Percentiles rank a stretch among this genome's conserved stretches.
These are phyloP conservation scores for Lepeophtheirus salmonis DNA, from an alignment of 1,140 invertebrate genomes.

Conservation along the genomic window DNA sequence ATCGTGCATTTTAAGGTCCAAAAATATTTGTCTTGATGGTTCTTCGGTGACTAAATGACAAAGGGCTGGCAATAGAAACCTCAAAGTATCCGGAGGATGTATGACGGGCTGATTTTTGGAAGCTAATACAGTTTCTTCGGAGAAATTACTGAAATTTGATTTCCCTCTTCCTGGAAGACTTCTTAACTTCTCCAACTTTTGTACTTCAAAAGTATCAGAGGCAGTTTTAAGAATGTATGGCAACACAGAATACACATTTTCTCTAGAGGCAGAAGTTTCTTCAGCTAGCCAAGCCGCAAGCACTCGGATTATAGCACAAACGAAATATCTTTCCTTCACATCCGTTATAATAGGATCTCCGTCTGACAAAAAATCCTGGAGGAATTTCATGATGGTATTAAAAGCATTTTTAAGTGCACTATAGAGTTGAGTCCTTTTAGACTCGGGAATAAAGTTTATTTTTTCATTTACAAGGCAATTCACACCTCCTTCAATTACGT, in stretches of 20 bases:
- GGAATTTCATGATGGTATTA: conserved; percentile 44
- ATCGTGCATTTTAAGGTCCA: conserved; percentile 39
- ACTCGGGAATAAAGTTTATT: conserved; percentile 58
- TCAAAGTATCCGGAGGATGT: conserved; percentile 43
- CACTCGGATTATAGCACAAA: conserved; percentile 59
- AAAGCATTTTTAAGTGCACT: conserved; percentile 75
- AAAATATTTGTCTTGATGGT: conserved; percentile 52
- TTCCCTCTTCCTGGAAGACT: conserved; percentile 17
- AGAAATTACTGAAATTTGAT: neutral
- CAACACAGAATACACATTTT: conserved; percentile 46
- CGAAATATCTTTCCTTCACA: conserved; percentile 45
- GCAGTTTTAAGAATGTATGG: conserved; percentile 27
- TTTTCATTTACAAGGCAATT: conserved; percentile 53
- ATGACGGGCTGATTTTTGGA: conserved; percentile 19
- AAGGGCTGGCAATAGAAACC: conserved; percentile 60
- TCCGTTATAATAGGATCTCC: conserved; percentile 27
- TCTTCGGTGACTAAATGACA: conserved; percentile 80
- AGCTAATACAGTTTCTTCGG: conserved; percentile 55
- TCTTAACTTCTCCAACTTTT: conserved; percentile 18
- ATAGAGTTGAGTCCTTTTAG: conserved; percentile 63
- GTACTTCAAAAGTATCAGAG: conserved; percentile 21
- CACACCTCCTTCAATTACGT: conserved; percentile 57
- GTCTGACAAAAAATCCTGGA: conserved; percentile 10
- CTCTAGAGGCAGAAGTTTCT: conserved; percentile 68
- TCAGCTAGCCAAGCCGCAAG: conserved; percentile 70